These are phyloP conservation scores for Zaprionus ghesquierei DNA, from an alignment of 1,140 invertebrate genomes.

Conservation along the genomic window DNA sequence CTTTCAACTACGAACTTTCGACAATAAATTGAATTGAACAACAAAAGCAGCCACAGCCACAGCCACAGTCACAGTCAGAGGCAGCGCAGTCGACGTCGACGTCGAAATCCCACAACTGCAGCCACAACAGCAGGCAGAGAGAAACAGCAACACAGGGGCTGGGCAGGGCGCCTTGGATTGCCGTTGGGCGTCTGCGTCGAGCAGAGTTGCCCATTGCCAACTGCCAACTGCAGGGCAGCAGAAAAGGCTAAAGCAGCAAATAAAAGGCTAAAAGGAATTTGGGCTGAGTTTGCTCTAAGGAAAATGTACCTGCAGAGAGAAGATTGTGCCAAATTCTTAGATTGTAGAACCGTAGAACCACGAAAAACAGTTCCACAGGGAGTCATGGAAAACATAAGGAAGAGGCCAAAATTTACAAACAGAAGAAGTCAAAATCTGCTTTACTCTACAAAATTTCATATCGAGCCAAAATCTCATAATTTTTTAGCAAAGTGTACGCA, in stretches of 20 bases:
- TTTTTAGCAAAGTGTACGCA: not conserved
- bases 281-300: not conserved
- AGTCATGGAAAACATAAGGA: too few species aligned
- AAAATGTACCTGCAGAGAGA: too few species aligned
- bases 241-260: not conserved
- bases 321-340: too few species aligned
- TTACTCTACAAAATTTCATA: not conserved
- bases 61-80: not conserved
- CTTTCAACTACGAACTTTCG: constrained; percentile 82
- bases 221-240: not conserved
- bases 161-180: constrained; percentile 2
- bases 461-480: not conserved
- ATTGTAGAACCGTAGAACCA: too few species aligned
- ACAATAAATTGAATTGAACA: constrained; percentile 82
- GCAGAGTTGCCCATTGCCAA: not conserved
- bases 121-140: not conserved
- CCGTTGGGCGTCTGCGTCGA: constrained; percentile 18
- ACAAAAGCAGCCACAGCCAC: constrained; percentile 57
- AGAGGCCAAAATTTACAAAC: too few species aligned
- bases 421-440: too few species aligned
- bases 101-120: constrained; percentile 23
- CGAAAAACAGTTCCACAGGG: too few species aligned
- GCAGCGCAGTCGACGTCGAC: constrained; percentile 16
- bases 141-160: not conserved
- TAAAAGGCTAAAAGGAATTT: not conserved